These are phyloP conservation scores for Miniopterus natalensis DNA, from an alignment of 2,113 vertebrate species.

Conservation along the genomic window DNA sequence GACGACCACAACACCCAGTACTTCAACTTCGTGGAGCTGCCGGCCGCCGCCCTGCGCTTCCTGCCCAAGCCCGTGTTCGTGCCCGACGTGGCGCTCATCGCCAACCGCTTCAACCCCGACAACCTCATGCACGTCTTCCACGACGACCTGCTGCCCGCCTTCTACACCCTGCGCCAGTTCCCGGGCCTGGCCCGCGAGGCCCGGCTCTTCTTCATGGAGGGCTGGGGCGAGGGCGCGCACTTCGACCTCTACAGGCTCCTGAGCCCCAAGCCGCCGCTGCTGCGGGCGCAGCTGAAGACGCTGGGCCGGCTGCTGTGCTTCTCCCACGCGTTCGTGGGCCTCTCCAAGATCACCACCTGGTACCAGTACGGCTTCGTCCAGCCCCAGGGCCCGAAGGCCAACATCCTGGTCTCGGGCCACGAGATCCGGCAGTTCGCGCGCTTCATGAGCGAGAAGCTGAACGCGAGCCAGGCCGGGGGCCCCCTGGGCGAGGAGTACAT, in stretches of 20 bases:
- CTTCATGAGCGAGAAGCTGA: slow-evolving; percentile 92
- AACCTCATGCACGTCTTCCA: slow-evolving; percentile 99
- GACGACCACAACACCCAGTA: slow-evolving; percentile 99
- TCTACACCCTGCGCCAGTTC: slow-evolving; percentile 97
- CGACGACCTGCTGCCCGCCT: slow-evolving; percentile 96
- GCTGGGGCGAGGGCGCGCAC: slow-evolving; percentile 95
- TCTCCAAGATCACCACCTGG: slow-evolving; percentile 99
- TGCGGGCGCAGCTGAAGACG: slow-evolving; percentile 94
- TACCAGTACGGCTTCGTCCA: slow-evolving; percentile 99
- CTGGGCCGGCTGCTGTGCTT: slow-evolving; percentile 98
- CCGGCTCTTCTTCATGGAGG: slow-evolving; percentile 98
- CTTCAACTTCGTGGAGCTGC: slow-evolving; percentile 98
- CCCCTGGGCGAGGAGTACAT: slow-evolving; percentile 92
- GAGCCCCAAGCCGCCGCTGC: slow-evolving; percentile 95
- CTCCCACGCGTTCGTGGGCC: slow-evolving; percentile 95
- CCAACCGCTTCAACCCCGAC: slow-evolving; percentile 98
- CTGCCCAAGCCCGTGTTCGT: slow-evolving; percentile 98
- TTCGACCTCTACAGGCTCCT: slow-evolving; percentile 97
- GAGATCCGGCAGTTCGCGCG: slow-evolving; percentile 96
- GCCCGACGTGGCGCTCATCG: slow-evolving; percentile 95
- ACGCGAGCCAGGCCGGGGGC: slow-evolving; percentile 85
- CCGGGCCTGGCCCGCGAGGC: slow-evolving; percentile 93
- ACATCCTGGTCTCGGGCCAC: slow-evolving; percentile 96
- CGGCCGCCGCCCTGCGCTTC: slow-evolving; percentile 94
- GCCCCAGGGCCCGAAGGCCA: slow-evolving; percentile 98